A percentile compares a stretch with the other conserved stretches of the same genome.
phyloP scores from a whole-genome alignment of 37 sponge, comb jelly and placozoan species.

The Haliclona indistincta region DNA sequence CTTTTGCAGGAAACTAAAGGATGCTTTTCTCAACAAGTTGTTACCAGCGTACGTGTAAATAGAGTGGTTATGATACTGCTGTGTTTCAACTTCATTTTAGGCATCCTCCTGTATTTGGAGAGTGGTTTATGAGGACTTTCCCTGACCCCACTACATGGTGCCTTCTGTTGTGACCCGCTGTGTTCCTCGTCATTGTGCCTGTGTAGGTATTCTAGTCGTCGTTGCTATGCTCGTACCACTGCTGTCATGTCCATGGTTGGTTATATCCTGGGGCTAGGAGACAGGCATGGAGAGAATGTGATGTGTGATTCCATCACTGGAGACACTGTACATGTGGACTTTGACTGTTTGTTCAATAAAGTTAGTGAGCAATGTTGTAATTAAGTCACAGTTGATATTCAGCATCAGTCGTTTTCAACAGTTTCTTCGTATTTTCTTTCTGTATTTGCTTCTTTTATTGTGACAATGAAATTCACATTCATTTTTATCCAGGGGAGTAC shows the following conservation, averaged over 20 bases:
- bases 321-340: conserved; percentile 95
- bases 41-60: conserved; percentile 53
- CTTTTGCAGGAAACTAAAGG: conserved; percentile 39
- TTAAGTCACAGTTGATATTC: neutral
- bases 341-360: conserved; percentile 91
- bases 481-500: conserved; percentile 79
- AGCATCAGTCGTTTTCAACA: neutral
- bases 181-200: neutral
- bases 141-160: conserved; percentile 94
- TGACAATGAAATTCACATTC: neutral
- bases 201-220: conserved; percentile 73
- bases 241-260: conserved; percentile 97
- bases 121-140: conserved; percentile 90
- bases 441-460: neutral
- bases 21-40: conserved; percentile 50
- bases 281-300: conserved; percentile 95
- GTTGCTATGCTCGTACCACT: conserved; percentile 76
- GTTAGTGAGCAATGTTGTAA: conserved; percentile 44
- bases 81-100: conserved; percentile 15
- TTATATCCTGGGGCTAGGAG: conserved; percentile 90
- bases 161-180: neutral
- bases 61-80: no score
- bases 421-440: no score
- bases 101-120: conserved; percentile 84
- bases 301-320: conserved; percentile 91